phyloP scores from a whole-genome alignment of 2,888 invertebrate species.

The Scaptomyza parva region DNA sequence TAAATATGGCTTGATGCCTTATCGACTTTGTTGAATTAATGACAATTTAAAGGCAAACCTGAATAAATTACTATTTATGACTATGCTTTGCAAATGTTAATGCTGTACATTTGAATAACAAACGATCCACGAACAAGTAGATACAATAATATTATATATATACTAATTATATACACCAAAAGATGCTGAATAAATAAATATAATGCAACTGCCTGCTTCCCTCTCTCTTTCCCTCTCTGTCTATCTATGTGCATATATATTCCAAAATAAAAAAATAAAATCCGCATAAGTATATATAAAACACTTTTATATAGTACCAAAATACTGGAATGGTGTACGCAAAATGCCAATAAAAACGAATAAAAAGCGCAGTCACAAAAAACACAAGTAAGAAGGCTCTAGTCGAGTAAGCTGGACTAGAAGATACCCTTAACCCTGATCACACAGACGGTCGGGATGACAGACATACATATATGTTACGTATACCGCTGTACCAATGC shows the following conservation, averaged over 20 bases:
- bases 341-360: slow-evolving; percentile 69
- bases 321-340: slow-evolving; percentile 56
- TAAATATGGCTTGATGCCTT: too few relatives aligned
- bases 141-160: neutral
- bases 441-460: too few relatives aligned
- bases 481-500: too few relatives aligned
- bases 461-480: too few relatives aligned
- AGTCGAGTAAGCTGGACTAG: too few relatives aligned
- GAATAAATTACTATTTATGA: neutral
- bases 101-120: neutral
- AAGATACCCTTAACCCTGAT: too few relatives aligned
- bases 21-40: neutral
- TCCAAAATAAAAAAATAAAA: neutral
- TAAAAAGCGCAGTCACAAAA: slow-evolving; percentile 43
- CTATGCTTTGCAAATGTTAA: neutral
- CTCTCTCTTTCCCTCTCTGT: too few relatives aligned
- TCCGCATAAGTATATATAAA: slow-evolving; percentile 1
- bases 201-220: slow-evolving; percentile 1
- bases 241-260: slow-evolving; percentile 5
- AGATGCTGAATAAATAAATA: neutral
- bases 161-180: neutral
- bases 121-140: neutral
- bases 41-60: neutral
- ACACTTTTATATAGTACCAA: neutral
- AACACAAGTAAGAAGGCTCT: slow-evolving; percentile 24